Conservation (phyloP, 2,113 vertebrate species). For the Cichladusa arquata region DNA sequence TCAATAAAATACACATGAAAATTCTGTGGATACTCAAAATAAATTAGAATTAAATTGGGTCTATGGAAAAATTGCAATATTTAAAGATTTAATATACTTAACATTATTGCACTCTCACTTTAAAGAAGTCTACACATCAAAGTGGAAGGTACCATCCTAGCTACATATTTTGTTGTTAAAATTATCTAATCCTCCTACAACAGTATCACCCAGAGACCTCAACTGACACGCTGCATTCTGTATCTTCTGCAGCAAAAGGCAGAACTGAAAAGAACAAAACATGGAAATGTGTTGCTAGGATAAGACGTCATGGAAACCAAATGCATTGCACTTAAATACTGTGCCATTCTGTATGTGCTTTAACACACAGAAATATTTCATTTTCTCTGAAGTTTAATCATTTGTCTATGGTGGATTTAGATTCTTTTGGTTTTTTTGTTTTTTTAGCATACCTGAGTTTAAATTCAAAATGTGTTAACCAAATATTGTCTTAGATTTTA, state of each 20-base stretch:
- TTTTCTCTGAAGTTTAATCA: neutral
- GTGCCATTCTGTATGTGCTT: neutral
- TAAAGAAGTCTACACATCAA: neutral
- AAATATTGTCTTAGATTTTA: neutral
- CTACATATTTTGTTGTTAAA: neutral
- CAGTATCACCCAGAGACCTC: neutral
- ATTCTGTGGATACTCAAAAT: neutral
- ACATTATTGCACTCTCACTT: neutral
- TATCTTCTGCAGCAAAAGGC: constrained; percentile 11
- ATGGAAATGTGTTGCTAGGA: constrained; percentile 9
- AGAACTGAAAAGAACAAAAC: neutral
- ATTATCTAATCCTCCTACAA: constrained; percentile 10
- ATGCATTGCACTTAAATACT: neutral
- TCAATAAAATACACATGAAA: neutral
- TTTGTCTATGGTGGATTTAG: neutral
- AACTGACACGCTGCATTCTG: neutral
- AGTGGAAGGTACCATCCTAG: neutral
- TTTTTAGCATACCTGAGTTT: neutral
- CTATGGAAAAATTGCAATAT: neutral
- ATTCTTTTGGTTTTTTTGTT: neutral
- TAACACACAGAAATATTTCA: neutral
- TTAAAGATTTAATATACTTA: neutral
- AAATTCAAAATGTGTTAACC: neutral
- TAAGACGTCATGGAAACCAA: constrained; percentile 32
- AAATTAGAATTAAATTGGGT: neutral